Evolutionary conservation across 2,797 vertebrate species (phyloP), one percentile per base, ranked within the genome.

Genomic region (Microchirus variegatus): DNA sequence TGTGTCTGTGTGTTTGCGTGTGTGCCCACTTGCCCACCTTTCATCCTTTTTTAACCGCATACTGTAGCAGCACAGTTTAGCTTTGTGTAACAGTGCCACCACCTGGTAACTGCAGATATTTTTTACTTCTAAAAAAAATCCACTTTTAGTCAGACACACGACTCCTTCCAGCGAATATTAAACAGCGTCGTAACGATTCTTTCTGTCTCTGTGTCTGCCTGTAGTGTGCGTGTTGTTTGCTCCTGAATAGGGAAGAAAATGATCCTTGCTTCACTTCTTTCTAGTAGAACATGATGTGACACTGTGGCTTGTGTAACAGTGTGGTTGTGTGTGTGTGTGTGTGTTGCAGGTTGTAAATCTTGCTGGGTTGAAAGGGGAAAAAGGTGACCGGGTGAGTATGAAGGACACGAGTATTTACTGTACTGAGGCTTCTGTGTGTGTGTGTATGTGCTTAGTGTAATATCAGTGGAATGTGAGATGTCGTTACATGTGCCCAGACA

Each of bases 191-290:
- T 64, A 49, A 63, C 63, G 22, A 53, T 60, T 48, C 3, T 73
- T 46, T 77, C 13, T 53, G 54, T 75, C 37, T 70, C 14, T 66
- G 15, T 74, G 47, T 81, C 60, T 75, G 56, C 77, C 58, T 86
- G 64, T 80, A 90, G 88, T 93, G 90, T 77, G 87, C 80, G 58
- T 85, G 89, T 81, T 93, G 90, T 88, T 80, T 92, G 80, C 56
- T 89, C 73, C 77, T 81, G 73, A 89, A 52, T 80, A 83, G 86
- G 75, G 82, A 90, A 62, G 85, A 76, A 54, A 82, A 87, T 87
- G 90, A 84, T 83, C 82, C 79, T 81, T 84, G 71, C 79, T 63
- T 59, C 17, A 56, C 22, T 19, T 66, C 49, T 82, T 73, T 72
- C 42, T 36, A 63, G 70, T 41, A 48, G 49, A 68, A 53, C 13